Evolutionary conservation across 2,113 vertebrate species (phyloP), one percentile per base, ranked within the genome.

Genomic region (Onychorhynchus coronatus): DNA sequence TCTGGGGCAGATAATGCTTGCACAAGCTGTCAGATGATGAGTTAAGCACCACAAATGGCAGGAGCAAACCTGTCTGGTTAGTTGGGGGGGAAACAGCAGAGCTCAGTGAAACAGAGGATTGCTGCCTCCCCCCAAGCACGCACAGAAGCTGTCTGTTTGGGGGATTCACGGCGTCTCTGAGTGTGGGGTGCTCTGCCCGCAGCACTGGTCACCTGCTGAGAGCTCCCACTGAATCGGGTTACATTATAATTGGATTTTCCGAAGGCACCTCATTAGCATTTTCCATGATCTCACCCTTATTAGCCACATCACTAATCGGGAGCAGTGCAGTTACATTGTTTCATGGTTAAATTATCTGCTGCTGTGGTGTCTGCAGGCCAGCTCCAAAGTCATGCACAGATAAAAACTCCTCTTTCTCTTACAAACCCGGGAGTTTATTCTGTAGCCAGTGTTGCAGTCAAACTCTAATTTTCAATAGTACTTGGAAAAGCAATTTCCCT

Each of bases 221-320:
- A 96, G 74, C 86, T 92, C 37, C 13, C 87, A 97, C 89, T 95
- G 55, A 97, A 77, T 52, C 92, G 74, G 65, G 35, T 81, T 84
- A 95, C 94, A 81, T 93, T 81, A 72, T 94, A 95, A 96, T 95
- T 97, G 90, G 94, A 95, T 97, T 96, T 97, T 94, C 90, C 85
- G 9, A 94, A 67, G 75, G 87, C 93, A 92, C 9, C 3, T 3
- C 86, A 85, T 97, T 93, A 97, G 94, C 94, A 95, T 97, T 96
- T 97, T 97, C 96, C 95, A 94, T 93, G 89, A 96, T 97, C 94
- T 97, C 96, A 96, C 77, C 95, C 95, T 92, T 94, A 94, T 97
- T 97, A 91, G 89, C 93, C 80, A 89, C 94, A 91, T 95, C 65
- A 46, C 80, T 95, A 89, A 94, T 92, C 95, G 71, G 82, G 78